Evolutionary conservation across 2,113 vertebrate genomes (phyloP).

Genomic region (Paradoxurus hermaphroditus): DNA sequence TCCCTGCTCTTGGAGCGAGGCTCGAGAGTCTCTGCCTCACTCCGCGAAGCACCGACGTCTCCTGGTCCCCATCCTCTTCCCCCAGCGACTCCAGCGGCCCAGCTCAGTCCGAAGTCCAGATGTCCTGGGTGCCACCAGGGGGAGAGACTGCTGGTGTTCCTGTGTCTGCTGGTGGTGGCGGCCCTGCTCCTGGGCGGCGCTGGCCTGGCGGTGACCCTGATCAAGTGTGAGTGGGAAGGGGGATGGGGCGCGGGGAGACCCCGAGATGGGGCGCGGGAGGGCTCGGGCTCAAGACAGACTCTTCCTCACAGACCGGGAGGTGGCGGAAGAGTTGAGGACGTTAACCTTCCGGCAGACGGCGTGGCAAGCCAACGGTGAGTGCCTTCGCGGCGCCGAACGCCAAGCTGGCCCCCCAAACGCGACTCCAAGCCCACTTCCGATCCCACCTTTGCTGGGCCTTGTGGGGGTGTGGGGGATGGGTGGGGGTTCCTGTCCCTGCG

Average conservation of each 20-base stretch:
- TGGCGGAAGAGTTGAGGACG: constrained; percentile 27
- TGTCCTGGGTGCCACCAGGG: background rate
- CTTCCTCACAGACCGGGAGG: constrained; percentile 11
- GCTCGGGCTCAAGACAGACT: background rate
- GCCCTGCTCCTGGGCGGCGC: constrained; percentile 32
- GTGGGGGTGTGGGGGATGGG: background rate
- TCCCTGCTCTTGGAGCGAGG: background rate
- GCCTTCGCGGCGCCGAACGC: background rate
- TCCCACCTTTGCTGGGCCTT: background rate
- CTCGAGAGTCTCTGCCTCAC: background rate
- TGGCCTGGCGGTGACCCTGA: background rate
- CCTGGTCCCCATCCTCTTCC: background rate
- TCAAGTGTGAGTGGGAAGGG: constrained; percentile 52
- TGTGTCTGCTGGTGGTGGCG: background rate
- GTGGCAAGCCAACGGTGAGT: constrained; percentile 48
- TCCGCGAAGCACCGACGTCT: background rate
- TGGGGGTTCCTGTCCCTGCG: no score
- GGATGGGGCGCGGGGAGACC: background rate
- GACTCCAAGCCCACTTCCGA: background rate
- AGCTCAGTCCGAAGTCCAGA: background rate
- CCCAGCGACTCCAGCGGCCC: background rate
- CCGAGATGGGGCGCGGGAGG: fast-evolving
- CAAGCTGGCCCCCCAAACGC: background rate
- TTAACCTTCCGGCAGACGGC: background rate
- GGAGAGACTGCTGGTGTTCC: background rate